These are phyloP conservation scores for Lethocerus indicus DNA, from an alignment of 1,140 invertebrate species.

Conservation along the genomic window DNA sequence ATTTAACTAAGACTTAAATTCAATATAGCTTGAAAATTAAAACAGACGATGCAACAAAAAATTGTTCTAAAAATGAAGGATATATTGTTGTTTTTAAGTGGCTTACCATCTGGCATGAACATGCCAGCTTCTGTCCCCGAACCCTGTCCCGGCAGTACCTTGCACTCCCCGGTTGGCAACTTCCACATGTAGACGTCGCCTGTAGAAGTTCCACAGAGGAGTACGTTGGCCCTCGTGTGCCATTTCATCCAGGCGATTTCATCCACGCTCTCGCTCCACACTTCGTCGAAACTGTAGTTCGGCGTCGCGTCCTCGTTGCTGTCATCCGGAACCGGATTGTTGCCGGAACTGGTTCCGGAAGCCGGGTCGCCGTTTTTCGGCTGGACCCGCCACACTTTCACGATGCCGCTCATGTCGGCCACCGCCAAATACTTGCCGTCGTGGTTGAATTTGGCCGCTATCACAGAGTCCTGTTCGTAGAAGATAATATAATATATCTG, in stretches of 20 bases:
- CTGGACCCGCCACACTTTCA: background rate
- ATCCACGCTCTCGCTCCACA: too few species aligned
- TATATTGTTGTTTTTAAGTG: too few species aligned
- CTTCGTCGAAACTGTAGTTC: too few species aligned
- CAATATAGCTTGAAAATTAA: background rate
- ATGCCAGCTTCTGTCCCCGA: background rate
- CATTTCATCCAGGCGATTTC: constrained; percentile 3
- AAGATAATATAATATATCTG: too few species aligned
- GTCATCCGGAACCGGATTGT: too few species aligned
- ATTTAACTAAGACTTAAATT: too few species aligned
- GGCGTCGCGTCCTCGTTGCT: too few species aligned
- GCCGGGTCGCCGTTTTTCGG: too few species aligned
- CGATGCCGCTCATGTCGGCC: background rate
- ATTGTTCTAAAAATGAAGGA: too few species aligned
- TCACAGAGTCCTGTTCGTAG: constrained; percentile 1
- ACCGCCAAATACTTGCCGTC: constrained; percentile 2
- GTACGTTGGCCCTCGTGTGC: constrained; percentile 1
- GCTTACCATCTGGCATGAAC: constrained; percentile 3
- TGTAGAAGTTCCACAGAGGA: background rate
- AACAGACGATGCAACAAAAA: background rate
- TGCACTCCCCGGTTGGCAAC: background rate
- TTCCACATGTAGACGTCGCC: constrained; percentile 3
- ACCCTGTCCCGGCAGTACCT: background rate
- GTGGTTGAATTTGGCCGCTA: background rate
- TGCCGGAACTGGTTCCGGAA: too few species aligned